Conservation (phyloP, 2,113 vertebrate species). For the human region GRCh38 chr3:113169501-113170000, state of each 20-base stretch:
- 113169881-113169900: background rate
- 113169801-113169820: background rate
- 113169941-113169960: background rate
- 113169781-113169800: background rate
- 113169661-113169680: background rate
- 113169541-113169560: background rate
- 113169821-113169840: background rate
- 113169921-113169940: background rate
- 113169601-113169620: background rate
- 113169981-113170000: background rate
- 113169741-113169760: background rate
- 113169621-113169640: background rate
- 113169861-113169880: background rate
- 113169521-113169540: background rate
- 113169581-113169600: background rate
- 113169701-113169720: background rate
- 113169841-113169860: background rate
- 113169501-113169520: slow-evolving; percentile 28
- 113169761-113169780: background rate
- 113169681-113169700: background rate
- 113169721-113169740: background rate
- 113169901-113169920: background rate
- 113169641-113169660: background rate
- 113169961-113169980: background rate
- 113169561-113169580: background rate